A percentile compares a stretch with the other conserved stretches of the same genome.
Conservation (phyloP, 2,113 vertebrate species). For the Protomyctophum bolini region DNA sequence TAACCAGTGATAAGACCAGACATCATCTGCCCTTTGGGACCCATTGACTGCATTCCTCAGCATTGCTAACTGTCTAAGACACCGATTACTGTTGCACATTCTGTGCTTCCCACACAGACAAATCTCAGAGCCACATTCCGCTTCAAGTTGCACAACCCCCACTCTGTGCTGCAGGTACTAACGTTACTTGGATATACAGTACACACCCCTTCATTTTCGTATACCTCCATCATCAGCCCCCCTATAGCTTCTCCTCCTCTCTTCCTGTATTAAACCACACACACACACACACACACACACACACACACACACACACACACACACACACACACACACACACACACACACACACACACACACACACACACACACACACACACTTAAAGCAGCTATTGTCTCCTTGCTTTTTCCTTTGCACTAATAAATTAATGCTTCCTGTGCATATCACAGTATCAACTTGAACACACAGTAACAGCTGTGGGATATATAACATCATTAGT, state of each 20-base stretch:
- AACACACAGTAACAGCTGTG: conserved; percentile 40
- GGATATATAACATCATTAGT: conserved; percentile 45
- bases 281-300: neutral
- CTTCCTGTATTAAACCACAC: neutral
- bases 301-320: neutral
- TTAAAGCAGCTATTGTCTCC: conserved; percentile 10
- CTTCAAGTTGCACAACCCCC: conserved; percentile 41
- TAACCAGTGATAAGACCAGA: conserved; percentile 27
- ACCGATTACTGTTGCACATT: conserved; percentile 47
- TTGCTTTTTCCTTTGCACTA: conserved; percentile 16
- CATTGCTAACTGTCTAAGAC: conserved; percentile 35
- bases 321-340: conserved; percentile 1
- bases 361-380: neutral
- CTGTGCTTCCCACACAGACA: conserved; percentile 55
- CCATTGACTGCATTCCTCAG: conserved; percentile 2
- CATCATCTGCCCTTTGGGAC: conserved; percentile 21
- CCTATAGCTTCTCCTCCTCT: conserved; percentile 18
- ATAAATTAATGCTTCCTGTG: conserved; percentile 37
- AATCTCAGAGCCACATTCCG: conserved; percentile 35
- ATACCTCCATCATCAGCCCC: neutral
- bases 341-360: neutral
- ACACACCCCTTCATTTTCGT: neutral
- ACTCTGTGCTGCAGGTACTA: neutral
- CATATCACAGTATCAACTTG: conserved; percentile 34
- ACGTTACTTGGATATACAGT: no score